phyloP scores from a whole-genome alignment of 2,113 vertebrate genomes.

The Pungitius pungitius region DNA sequence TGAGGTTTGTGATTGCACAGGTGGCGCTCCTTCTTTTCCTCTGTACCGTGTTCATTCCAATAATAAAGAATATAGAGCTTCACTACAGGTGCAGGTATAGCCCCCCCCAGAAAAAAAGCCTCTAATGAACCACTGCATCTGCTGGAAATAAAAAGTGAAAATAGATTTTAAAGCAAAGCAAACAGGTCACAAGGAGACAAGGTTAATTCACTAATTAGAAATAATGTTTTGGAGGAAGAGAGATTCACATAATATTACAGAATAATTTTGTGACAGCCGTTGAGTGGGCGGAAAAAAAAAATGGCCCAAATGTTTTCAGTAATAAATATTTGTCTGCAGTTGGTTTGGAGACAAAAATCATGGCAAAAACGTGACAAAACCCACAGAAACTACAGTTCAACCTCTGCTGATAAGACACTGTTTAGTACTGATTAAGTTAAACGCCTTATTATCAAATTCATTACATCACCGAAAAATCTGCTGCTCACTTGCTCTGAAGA shows the following conservation, averaged over 20 bases:
- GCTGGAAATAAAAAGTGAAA: not conserved
- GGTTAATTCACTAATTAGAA: no score
- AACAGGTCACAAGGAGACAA: no score
- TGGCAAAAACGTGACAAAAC: not conserved
- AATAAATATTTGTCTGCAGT: not conserved
- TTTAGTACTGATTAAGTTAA: no score
- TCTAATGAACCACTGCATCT: not conserved
- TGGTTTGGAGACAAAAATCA: not conserved
- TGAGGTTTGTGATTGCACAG: conserved; percentile 23
- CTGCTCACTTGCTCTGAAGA: no score
- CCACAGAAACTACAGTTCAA: not conserved
- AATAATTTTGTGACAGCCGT: not conserved
- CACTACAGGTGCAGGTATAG: not conserved
- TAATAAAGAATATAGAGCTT: not conserved
- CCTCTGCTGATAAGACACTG: not conserved
- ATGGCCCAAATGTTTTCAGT: not conserved
- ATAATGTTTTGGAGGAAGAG: not conserved
- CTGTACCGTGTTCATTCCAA: not conserved
- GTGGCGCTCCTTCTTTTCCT: not conserved
- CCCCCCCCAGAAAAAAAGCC: not conserved
- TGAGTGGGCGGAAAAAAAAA: not conserved
- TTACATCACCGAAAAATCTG: no score
- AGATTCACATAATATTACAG: not conserved
- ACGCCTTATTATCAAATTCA: no score
- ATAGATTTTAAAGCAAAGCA: not conserved